These are phyloP conservation scores for Macrotus californicus DNA, from an alignment of 2,113 vertebrate species.

Conservation along the genomic window DNA sequence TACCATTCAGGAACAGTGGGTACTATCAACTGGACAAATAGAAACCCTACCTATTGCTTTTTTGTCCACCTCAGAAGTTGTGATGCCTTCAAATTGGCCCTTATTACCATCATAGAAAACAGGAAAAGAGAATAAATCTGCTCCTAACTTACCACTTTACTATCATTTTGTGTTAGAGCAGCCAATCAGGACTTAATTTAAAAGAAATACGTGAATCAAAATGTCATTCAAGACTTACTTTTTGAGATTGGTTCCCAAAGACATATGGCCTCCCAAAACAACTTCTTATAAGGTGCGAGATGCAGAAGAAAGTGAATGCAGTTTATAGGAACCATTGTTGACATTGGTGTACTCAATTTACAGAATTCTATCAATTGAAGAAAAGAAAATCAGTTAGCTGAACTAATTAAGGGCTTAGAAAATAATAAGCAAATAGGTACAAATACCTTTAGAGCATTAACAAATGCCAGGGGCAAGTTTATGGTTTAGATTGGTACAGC, in stretches of 20 bases:
- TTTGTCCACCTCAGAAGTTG: neutral
- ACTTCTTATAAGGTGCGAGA: neutral
- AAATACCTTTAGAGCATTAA: conserved; percentile 44
- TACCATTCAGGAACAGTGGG: no score
- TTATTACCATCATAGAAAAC: neutral
- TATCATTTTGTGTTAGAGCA: neutral
- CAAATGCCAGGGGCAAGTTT: conserved; percentile 39
- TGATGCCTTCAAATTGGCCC: neutral
- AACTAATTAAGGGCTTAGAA: conserved; percentile 51
- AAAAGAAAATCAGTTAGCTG: conserved; percentile 19
- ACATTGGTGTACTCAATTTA: neutral
- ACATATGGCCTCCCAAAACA: neutral
- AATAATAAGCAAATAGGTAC: conserved; percentile 30
- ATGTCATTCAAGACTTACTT: neutral
- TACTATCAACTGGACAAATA: no score
- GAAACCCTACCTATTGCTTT: no score
- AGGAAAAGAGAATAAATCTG: neutral
- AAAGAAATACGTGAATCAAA: neutral
- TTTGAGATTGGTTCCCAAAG: neutral
- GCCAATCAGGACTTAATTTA: neutral
- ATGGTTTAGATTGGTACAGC: conserved; percentile 27
- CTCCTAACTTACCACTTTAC: neutral
- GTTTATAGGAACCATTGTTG: neutral
- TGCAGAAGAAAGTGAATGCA: neutral
- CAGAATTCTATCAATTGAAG: neutral